Conservation (phyloP, 2,888 invertebrate genomes). For the Brachypterus glaber region DNA sequence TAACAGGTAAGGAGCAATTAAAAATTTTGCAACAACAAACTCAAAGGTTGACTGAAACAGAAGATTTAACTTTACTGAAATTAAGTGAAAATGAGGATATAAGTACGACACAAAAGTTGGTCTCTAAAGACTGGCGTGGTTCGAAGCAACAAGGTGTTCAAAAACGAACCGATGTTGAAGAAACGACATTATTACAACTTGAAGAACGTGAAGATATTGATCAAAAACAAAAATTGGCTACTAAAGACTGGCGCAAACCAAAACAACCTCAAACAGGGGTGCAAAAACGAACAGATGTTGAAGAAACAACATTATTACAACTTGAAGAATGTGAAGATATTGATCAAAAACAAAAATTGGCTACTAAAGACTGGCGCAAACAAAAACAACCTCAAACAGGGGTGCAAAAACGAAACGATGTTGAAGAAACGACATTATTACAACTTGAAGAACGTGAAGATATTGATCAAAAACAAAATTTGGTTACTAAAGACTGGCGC, state of each 20-base stretch:
- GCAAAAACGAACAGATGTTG: constrained; percentile 15
- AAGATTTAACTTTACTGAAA: constrained; percentile 17
- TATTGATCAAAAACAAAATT: constrained; percentile 14
- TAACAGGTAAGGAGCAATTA: constrained; percentile 29
- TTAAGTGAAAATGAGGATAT: constrained; percentile 5
- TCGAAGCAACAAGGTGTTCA: constrained; percentile 7
- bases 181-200: constrained; percentile 14
- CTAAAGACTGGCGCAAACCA: constrained; percentile 17
- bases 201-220: constrained; percentile 16
- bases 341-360: neutral
- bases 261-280: constrained; percentile 7
- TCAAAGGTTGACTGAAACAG: constrained; percentile 11
- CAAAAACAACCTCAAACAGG: constrained; percentile 4
- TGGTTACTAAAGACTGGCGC: constrained; percentile 18
- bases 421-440: constrained; percentile 18
- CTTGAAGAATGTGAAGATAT: constrained; percentile 5
- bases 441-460: constrained; percentile 16
- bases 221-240: constrained; percentile 15
- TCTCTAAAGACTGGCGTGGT: constrained; percentile 6
- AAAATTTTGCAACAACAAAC: too few relatives aligned
- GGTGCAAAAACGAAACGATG: constrained; percentile 20
- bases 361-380: constrained; percentile 6
- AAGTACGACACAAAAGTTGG: neutral
- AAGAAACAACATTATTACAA: constrained; percentile 17
- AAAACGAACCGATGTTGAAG: constrained; percentile 17